phyloP scores from a whole-genome alignment of 1,140 invertebrate species.

The Radopholus similis region DNA sequence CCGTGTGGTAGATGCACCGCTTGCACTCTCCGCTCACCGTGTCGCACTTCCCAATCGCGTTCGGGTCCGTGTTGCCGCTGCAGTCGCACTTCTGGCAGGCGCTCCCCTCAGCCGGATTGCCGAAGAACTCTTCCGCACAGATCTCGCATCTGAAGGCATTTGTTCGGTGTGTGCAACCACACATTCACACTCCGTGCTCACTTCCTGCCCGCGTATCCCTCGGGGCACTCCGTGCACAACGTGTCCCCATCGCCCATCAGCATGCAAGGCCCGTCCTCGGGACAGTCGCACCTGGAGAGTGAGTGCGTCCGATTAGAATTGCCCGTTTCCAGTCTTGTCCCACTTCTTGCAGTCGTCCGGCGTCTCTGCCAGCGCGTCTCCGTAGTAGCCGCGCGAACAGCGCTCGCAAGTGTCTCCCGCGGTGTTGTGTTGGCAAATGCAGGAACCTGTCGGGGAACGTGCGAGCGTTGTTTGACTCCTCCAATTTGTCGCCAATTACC shows the following conservation, averaged over 20 bases:
- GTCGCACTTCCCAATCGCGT: constrained; percentile 88
- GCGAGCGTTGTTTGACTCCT: no score
- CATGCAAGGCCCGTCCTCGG: constrained; percentile 84
- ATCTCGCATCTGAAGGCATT: constrained; percentile 70
- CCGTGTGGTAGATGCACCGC: constrained; percentile 86
- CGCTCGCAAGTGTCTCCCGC: constrained; percentile 87
- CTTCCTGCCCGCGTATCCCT: constrained; percentile 43
- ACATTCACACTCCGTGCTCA: constrained; percentile 1
- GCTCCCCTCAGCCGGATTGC: constrained; percentile 73
- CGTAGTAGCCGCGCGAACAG: constrained; percentile 88
- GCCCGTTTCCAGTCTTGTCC: constrained; percentile 74
- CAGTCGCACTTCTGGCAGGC: constrained; percentile 83
- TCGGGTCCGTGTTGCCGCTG: constrained; percentile 89
- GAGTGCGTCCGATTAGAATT: neutral
- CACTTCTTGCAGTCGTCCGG: constrained; percentile 82
- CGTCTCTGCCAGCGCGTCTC: constrained; percentile 84
- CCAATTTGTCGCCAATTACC: neutral
- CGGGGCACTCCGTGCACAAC: constrained; percentile 86
- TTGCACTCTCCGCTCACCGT: constrained; percentile 83
- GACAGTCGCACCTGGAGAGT: constrained; percentile 74
- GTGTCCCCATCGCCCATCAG: constrained; percentile 75
- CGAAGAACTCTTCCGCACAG: constrained; percentile 89
- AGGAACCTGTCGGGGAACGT: constrained; percentile 65
- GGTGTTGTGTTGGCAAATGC: constrained; percentile 73
- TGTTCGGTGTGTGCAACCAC: neutral